Evolutionary conservation across 2,888 invertebrate genomes (phyloP).

Genomic region (Creontiades dilutus): DNA sequence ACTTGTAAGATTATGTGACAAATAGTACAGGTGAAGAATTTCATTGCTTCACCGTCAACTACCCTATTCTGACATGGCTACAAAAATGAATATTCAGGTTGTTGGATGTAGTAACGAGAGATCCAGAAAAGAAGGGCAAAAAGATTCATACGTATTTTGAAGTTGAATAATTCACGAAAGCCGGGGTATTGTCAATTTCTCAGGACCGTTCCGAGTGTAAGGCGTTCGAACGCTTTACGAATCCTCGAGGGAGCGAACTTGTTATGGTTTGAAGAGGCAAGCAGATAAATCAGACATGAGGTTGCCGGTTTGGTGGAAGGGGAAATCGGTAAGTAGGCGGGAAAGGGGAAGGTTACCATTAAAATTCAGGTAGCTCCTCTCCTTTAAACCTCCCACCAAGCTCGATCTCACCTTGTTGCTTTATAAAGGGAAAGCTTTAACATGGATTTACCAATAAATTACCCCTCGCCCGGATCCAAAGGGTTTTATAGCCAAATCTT

Average conservation of each 20-base stretch:
- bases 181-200: constrained; percentile 3
- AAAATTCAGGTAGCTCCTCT: background rate
- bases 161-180: background rate
- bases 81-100: too few relatives aligned
- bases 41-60: too few relatives aligned
- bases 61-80: too few relatives aligned
- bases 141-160: background rate
- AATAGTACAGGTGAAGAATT: too few relatives aligned
- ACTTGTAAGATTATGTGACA: too few relatives aligned
- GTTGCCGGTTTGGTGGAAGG: background rate
- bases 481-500: too few relatives aligned
- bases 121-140: too few relatives aligned
- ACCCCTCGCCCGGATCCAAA: background rate
- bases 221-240: background rate
- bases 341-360: background rate
- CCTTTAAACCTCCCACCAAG: background rate
- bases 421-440: background rate
- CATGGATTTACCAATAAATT: background rate
- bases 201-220: background rate
- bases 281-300: background rate
- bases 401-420: background rate
- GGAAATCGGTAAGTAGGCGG: background rate
- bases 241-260: background rate
- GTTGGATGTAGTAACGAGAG: too few relatives aligned
- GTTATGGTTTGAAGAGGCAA: background rate